Percentiles rank a stretch among this genome's conserved stretches.
These are phyloP conservation scores for Camponotus fellah DNA, from an alignment of 2,888 invertebrate species.

Conservation along the genomic window DNA sequence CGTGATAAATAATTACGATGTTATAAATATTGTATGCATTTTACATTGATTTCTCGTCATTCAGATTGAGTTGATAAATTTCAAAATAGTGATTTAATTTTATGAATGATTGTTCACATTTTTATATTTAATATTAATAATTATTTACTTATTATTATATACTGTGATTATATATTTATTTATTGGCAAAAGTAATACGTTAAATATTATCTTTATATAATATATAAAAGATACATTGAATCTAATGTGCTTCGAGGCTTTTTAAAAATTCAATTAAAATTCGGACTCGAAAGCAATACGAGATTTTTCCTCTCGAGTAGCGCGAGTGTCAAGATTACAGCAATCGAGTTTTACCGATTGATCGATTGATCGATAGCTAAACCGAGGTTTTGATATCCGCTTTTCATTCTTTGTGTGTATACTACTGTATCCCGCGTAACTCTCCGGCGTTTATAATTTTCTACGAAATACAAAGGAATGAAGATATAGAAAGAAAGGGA, in stretches of 20 bases:
- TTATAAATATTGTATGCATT: neutral
- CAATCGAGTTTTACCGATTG: slow-evolving; percentile 31
- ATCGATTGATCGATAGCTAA: slow-evolving; percentile 55
- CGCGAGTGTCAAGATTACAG: slow-evolving; percentile 1
- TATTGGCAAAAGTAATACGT: neutral
- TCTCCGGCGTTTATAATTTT: slow-evolving; percentile 81
- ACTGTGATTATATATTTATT: neutral
- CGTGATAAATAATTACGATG: neutral
- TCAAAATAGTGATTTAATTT: neutral
- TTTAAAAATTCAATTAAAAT: neutral
- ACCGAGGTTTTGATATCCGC: slow-evolving; percentile 72
- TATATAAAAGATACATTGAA: neutral
- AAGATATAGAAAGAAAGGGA: slow-evolving; percentile 15
- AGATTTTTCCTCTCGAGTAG: slow-evolving; percentile 17
- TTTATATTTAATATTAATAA: neutral
- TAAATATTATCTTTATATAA: slow-evolving; percentile 9
- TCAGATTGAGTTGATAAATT: neutral
- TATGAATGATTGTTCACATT: neutral
- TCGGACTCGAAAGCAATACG: slow-evolving; percentile 23
- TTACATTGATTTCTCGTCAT: neutral
- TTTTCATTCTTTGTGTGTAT: slow-evolving; percentile 70
- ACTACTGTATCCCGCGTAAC: slow-evolving; percentile 42
- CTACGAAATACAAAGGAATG: slow-evolving; percentile 71
- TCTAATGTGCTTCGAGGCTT: neutral
- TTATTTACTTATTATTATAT: neutral